phyloP scores from a whole-genome alignment of 1,140 invertebrate species.

The Bradysia coprophila region DNA sequence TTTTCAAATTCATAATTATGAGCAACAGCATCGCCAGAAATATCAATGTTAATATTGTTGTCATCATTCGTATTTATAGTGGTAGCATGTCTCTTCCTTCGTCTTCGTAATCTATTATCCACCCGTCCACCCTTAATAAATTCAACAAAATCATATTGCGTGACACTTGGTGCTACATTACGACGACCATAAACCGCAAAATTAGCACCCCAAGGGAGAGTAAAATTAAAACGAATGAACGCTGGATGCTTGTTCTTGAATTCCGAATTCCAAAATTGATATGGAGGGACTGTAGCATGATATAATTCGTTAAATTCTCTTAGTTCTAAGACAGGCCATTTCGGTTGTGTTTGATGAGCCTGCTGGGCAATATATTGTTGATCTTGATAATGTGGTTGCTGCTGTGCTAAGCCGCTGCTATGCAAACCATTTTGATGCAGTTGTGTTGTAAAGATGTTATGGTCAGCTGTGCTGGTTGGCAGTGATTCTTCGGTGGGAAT shows the following conservation, averaged over 20 bases:
- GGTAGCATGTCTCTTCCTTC: constrained; percentile 16
- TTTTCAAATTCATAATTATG: not conserved
- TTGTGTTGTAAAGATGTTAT: constrained; percentile 18
- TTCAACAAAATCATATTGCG: constrained; percentile 89
- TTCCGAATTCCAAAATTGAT: constrained; percentile 82
- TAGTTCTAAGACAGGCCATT: constrained; percentile 59
- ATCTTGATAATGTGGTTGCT: constrained; percentile 29
- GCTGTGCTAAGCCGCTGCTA: constrained; percentile 25
- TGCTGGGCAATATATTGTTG: constrained; percentile 38
- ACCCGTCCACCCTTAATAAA: constrained; percentile 68
- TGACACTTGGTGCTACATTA: constrained; percentile 83
- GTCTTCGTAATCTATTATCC: constrained; percentile 42
- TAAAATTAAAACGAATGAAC: constrained; percentile 78
- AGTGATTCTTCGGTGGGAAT: constrained; percentile 35
- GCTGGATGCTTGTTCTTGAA: constrained; percentile 75
- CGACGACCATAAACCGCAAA: constrained; percentile 84
- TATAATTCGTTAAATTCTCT: constrained; percentile 65
- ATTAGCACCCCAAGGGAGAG: constrained; percentile 74
- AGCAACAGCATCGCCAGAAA: constrained; percentile 12
- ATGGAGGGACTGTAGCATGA: constrained; percentile 61
- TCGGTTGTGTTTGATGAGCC: constrained; percentile 39
- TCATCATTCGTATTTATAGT: constrained; percentile 9
- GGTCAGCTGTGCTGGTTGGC: constrained; percentile 46
- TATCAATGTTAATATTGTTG: constrained; percentile 15
- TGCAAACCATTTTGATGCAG: not conserved